A percentile compares a stretch with the other conserved stretches of the same genome.
phyloP scores from a whole-genome alignment of 2,797 vertebrate species.

The Pyrrhura leucotis region DNA sequence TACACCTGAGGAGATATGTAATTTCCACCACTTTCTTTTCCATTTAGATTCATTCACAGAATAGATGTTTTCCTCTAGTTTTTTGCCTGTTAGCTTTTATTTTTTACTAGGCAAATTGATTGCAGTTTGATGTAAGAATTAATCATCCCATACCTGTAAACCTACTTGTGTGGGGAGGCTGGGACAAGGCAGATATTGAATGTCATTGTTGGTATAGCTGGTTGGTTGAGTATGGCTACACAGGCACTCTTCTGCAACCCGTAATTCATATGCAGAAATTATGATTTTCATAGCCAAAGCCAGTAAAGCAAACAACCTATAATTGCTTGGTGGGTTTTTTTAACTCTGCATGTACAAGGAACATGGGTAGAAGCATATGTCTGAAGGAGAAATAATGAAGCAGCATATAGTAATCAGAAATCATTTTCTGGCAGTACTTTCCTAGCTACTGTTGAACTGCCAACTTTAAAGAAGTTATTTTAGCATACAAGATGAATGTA shows the following conservation, averaged over 20 bases:
- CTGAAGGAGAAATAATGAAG: constrained; percentile 10
- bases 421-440: constrained; percentile 3
- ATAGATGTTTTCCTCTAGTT: background rate
- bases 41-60: background rate
- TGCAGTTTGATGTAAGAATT: background rate
- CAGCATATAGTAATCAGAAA: constrained; percentile 10
- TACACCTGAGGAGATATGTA: background rate
- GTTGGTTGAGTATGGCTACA: background rate
- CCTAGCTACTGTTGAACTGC: constrained; percentile 19
- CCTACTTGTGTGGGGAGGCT: background rate
- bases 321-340: background rate
- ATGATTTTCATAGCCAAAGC: background rate
- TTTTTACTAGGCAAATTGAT: constrained; percentile 10
- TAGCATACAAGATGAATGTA: constrained; percentile 45
- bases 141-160: background rate
- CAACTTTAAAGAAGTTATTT: constrained; percentile 45
- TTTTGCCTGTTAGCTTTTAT: background rate
- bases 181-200: background rate
- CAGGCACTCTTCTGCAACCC: background rate
- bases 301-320: background rate
- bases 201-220: background rate
- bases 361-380: background rate
- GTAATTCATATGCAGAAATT: background rate
- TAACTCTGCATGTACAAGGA: background rate
- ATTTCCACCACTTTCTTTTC: background rate